phyloP scores from a whole-genome alignment of 1,140 invertebrate genomes.

The Brachionus sp. region DNA sequence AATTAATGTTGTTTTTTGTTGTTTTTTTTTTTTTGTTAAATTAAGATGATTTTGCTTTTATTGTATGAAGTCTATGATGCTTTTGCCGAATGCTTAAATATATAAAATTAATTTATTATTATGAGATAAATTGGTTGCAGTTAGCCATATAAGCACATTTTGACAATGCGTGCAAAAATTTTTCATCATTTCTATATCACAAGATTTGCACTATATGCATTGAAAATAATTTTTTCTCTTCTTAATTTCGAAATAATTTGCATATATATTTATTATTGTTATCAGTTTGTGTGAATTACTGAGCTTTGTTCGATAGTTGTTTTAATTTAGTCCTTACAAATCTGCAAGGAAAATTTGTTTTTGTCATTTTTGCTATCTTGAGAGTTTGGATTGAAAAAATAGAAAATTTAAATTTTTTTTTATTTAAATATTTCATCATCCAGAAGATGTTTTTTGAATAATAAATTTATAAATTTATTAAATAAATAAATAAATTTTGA shows the following conservation, averaged over 20 bases:
- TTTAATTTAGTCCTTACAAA: slow-evolving; percentile 1
- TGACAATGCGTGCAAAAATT: not conserved
- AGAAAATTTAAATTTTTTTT: no score
- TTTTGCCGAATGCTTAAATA: not conserved
- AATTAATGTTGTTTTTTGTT: no score
- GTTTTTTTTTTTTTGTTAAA: not conserved
- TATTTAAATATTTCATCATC: no score
- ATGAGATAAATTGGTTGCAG: slow-evolving; percentile 18
- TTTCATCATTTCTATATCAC: not conserved
- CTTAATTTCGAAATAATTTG: not conserved
- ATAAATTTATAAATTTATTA: no score
- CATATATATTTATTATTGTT: not conserved
- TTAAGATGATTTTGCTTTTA: not conserved
- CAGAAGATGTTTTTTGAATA: no score
- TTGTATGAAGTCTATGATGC: not conserved
- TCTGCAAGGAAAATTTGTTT: no score
- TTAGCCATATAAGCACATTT: slow-evolving; percentile 34
- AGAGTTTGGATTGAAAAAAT: no score
- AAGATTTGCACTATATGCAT: not conserved
- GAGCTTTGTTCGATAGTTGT: not conserved
- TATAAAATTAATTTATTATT: slow-evolving; percentile 6
- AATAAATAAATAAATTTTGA: no score
- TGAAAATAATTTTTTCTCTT: not conserved
- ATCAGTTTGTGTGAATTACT: not conserved
- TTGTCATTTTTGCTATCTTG: no score